A percentile compares a stretch with the other conserved stretches of the same genome.
These are phyloP conservation scores for Polia nebulosa DNA, from an alignment of 2,888 invertebrate genomes.

Conservation along the genomic window DNA sequence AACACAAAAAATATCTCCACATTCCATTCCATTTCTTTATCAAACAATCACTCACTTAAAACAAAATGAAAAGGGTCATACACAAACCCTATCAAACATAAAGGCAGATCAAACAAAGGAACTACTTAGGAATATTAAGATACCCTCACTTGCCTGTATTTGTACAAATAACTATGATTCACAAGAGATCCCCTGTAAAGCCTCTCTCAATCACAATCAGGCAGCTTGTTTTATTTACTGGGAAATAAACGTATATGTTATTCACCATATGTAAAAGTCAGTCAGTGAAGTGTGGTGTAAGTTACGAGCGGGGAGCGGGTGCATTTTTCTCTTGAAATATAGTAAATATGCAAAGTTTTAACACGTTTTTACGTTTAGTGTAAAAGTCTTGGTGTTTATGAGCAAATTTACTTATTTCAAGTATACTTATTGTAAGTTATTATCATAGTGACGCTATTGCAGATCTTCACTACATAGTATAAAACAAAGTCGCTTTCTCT, in stretches of 20 bases:
- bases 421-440: too few relatives aligned
- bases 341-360: too few relatives aligned
- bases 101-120: slow-evolving; percentile 43
- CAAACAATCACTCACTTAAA: slow-evolving; percentile 20
- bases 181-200: slow-evolving; percentile 38
- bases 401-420: too few relatives aligned
- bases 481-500: too few relatives aligned
- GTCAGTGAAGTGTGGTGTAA: slow-evolving; percentile 44
- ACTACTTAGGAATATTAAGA: slow-evolving; percentile 52
- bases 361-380: too few relatives aligned
- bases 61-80: slow-evolving; percentile 27
- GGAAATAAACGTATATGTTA: slow-evolving; percentile 69
- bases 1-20: background rate
- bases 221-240: slow-evolving; percentile 68
- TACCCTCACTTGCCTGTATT: slow-evolving; percentile 13
- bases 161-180: slow-evolving; percentile 21
- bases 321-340: too few relatives aligned
- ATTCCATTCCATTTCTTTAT: background rate
- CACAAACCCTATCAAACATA: slow-evolving; percentile 9
- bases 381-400: too few relatives aligned
- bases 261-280: slow-evolving; percentile 72
- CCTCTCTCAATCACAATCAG: slow-evolving; percentile 70
- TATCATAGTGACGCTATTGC: too few relatives aligned
- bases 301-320: background rate
- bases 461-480: too few relatives aligned